Conservation (phyloP, 2,113 vertebrate genomes). For the Apteryx owenii region DNA sequence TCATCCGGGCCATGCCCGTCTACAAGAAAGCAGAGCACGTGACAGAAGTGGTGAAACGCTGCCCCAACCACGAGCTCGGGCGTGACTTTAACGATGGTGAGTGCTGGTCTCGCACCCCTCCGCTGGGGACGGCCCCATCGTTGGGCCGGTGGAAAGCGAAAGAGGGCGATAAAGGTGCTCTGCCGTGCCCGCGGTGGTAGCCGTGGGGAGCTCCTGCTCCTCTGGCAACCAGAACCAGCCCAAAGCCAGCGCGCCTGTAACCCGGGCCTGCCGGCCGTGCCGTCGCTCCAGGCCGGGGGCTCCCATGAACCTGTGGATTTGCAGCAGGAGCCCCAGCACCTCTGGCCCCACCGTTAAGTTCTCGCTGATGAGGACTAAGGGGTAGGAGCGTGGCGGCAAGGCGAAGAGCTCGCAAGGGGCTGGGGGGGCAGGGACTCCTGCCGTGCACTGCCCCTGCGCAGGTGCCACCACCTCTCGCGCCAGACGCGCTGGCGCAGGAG, state of each 20-base stretch:
- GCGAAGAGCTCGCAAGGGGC: not conserved
- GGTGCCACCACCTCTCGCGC: accelerated
- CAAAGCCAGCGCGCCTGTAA: too few species aligned
- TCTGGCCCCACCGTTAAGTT: not conserved
- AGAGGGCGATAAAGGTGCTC: too few species aligned
- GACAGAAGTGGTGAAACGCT: conserved; percentile 97
- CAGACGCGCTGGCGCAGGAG: too few species aligned
- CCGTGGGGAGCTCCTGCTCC: not conserved
- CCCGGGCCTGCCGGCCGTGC: not conserved
- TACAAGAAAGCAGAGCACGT: conserved; percentile 99
- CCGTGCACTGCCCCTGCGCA: accelerated
- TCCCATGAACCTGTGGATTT: not conserved
- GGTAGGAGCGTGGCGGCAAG: not conserved
- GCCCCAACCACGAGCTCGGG: conserved; percentile 96
- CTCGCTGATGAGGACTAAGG: not conserved
- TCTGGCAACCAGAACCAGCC: too few species aligned
- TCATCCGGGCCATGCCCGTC: conserved; percentile 94
- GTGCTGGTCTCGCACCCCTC: not conserved
- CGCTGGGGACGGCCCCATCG: too few species aligned
- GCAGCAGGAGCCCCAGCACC: not conserved
- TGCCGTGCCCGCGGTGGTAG: too few species aligned
- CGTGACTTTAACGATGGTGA: conserved; percentile 96
- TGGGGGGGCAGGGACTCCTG: not conserved
- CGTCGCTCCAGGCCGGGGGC: not conserved
- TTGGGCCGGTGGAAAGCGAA: not conserved